phyloP scores from a whole-genome alignment of 2,113 vertebrate species.

The Propithecus coquereli region DNA sequence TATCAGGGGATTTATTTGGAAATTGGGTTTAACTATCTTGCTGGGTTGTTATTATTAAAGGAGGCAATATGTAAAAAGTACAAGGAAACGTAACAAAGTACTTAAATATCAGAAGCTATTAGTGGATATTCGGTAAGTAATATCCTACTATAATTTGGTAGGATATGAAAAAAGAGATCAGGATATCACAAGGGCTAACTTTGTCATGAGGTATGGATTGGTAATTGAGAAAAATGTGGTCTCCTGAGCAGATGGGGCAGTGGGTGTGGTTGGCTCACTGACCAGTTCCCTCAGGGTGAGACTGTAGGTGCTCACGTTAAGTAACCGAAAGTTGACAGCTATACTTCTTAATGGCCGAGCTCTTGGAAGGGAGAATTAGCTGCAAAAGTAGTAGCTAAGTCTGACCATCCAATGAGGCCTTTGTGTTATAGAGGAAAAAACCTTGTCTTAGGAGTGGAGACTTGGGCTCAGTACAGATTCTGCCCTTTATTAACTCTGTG shows the following conservation, averaged over 20 bases:
- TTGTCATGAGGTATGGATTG: not conserved
- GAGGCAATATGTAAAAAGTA: not conserved
- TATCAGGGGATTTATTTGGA: not conserved
- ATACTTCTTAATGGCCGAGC: not conserved
- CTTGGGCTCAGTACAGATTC: not conserved
- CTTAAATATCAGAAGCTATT: constrained; percentile 32
- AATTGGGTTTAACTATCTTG: not conserved
- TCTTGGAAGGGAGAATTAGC: not conserved
- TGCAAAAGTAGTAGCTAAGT: not conserved
- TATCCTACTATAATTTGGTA: not conserved
- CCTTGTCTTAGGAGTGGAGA: not conserved
- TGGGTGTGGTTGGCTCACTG: not conserved
- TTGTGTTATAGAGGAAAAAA: not conserved
- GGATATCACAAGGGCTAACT: not conserved
- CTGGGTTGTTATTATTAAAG: constrained; percentile 23
- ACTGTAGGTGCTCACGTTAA: not conserved
- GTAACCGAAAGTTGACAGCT: not conserved
- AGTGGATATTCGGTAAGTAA: not conserved
- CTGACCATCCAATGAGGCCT: not conserved
- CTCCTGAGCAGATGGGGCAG: not conserved
- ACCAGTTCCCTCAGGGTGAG: not conserved
- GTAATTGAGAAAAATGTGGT: not conserved
- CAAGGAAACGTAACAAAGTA: not conserved
- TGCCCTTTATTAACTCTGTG: not conserved
- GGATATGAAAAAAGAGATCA: constrained; percentile 13